These are phyloP conservation scores for Metallyticus violacea DNA, from an alignment of 2,888 invertebrate species.

Conservation along the genomic window DNA sequence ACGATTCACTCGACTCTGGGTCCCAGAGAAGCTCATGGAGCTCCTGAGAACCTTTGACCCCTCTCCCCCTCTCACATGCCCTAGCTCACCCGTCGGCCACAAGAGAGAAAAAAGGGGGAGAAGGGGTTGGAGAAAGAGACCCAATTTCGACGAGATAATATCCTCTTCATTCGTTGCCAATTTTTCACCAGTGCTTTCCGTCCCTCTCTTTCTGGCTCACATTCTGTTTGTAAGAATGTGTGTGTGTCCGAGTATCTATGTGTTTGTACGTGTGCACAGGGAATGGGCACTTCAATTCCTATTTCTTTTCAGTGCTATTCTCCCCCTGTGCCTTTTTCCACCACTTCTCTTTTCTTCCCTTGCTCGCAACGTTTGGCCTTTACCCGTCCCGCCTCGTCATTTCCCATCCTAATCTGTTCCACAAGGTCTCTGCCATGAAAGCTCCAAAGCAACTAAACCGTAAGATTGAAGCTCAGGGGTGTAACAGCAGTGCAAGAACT, in stretches of 20 bases:
- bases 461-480: constrained; percentile 12
- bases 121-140: constrained; percentile 1
- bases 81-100: neutral
- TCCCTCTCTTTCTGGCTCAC: neutral
- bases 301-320: neutral
- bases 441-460: constrained; percentile 10
- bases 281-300: neutral
- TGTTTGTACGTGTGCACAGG: neutral
- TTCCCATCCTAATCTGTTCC: neutral
- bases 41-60: neutral
- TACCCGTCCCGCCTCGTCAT: neutral
- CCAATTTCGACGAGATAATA: constrained; percentile 25
- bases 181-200: constrained; percentile 11
- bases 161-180: constrained; percentile 21
- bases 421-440: neutral
- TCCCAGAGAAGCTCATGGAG: neutral
- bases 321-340: neutral
- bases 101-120: neutral
- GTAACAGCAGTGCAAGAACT: constrained; percentile 3
- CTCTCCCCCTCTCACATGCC: neutral
- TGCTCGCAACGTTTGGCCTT: neutral
- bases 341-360: neutral
- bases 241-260: neutral
- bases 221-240: neutral
- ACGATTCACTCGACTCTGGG: no score